Evolutionary conservation across 2,113 vertebrate species (phyloP).

Genomic region (Puntigrus tetrazona): DNA sequence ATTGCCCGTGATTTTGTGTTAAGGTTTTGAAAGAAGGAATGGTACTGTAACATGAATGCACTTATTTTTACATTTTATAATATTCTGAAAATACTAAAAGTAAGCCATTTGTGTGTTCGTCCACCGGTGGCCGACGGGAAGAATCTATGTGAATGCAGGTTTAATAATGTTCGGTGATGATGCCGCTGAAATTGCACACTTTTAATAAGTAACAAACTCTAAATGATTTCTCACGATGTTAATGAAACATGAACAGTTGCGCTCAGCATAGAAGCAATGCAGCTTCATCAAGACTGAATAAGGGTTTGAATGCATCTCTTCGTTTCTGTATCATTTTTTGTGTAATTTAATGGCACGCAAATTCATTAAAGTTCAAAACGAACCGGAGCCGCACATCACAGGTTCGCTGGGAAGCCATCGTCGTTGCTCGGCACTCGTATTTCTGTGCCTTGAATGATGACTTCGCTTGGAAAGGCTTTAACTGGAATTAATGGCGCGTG

Average conservation of each 20-base stretch:
- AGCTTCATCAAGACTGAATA: background rate
- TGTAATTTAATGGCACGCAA: background rate
- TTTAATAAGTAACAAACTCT: background rate
- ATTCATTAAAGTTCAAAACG: slow-evolving; percentile 28
- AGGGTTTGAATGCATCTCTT: background rate
- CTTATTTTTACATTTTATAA: background rate
- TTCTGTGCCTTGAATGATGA: slow-evolving; percentile 67
- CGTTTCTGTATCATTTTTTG: background rate
- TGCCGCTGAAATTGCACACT: background rate
- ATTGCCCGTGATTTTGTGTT: background rate
- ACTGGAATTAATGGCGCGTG: slow-evolving; percentile 85
- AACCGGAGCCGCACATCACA: slow-evolving; percentile 28
- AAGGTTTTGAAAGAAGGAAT: background rate
- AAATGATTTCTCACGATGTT: background rate
- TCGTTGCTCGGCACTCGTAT: slow-evolving; percentile 48
- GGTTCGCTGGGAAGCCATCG: slow-evolving; percentile 31
- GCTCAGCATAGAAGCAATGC: background rate
- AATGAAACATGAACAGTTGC: background rate
- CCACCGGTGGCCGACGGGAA: background rate
- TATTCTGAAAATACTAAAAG: background rate
- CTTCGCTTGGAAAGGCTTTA: slow-evolving; percentile 75
- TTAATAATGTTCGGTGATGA: background rate
- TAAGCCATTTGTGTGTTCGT: background rate
- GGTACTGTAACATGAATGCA: background rate
- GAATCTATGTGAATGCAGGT: background rate